Evolutionary conservation across 1,140 invertebrate genomes (phyloP).

Genomic region (Dermatophagoides farinae): DNA sequence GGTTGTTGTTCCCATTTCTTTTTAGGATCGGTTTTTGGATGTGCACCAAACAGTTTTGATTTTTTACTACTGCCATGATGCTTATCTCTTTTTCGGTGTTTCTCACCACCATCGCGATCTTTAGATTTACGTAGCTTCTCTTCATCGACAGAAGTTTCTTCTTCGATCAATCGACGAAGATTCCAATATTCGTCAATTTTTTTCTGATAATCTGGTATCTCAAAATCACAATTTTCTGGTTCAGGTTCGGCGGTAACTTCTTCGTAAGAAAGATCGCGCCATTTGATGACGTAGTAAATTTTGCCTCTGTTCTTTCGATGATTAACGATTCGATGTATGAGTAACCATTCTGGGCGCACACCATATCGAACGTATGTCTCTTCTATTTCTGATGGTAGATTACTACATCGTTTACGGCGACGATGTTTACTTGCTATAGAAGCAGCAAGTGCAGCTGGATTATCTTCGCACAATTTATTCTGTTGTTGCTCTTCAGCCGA

Average conservation of each 20-base stretch:
- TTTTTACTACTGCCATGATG: slow-evolving; percentile 27
- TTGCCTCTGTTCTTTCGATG: slow-evolving; percentile 46
- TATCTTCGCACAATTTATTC: slow-evolving; percentile 7
- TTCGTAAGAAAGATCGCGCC: slow-evolving; percentile 91
- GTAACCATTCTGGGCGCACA: slow-evolving; percentile 92
- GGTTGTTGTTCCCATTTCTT: slow-evolving; percentile 92
- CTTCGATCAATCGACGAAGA: slow-evolving; percentile 30
- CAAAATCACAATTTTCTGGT: slow-evolving; percentile 34
- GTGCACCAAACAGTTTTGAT: slow-evolving; percentile 43
- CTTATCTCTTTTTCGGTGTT: slow-evolving; percentile 20
- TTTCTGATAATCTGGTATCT: slow-evolving; percentile 62
- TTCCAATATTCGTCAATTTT: slow-evolving; percentile 75
- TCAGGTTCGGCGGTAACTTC: slow-evolving; percentile 84
- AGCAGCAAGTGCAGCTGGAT: slow-evolving; percentile 7
- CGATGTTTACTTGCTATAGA: slow-evolving; percentile 7
- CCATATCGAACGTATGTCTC: slow-evolving; percentile 46
- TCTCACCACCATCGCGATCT: slow-evolving; percentile 27
- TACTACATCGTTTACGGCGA: slow-evolving; percentile 9
- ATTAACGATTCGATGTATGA: slow-evolving; percentile 80
- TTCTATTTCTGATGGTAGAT: slow-evolving; percentile 24
- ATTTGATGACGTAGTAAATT: slow-evolving; percentile 84
- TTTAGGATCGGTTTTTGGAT: slow-evolving; percentile 62
- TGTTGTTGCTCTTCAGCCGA: neutral
- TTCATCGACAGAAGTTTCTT: slow-evolving; percentile 37
- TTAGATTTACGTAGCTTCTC: slow-evolving; percentile 31